Percentiles rank a stretch among this genome's conserved stretches.
phyloP scores from a whole-genome alignment of 1,140 invertebrate species.

The Micrasema minimum region DNA sequence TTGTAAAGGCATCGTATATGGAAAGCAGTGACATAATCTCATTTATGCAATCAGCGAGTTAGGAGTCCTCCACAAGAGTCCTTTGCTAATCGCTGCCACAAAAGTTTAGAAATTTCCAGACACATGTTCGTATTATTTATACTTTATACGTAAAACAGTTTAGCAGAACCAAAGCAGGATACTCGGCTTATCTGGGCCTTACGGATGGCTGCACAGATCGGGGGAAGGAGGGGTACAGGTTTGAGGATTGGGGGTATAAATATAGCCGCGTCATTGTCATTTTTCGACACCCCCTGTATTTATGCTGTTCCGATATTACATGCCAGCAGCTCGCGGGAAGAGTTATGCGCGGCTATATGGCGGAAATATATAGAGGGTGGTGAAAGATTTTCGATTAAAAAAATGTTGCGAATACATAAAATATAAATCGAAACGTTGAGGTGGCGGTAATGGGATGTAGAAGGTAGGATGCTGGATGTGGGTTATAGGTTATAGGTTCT shows the following conservation, averaged over 20 bases:
- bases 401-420: slow-evolving; percentile 38
- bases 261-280: slow-evolving; percentile 53
- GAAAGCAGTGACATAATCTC: too few relatives aligned
- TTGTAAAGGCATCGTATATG: too few relatives aligned
- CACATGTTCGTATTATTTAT: not conserved
- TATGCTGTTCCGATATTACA: slow-evolving; percentile 49
- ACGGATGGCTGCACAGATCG: slow-evolving; percentile 39
- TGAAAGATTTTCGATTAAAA: slow-evolving; percentile 39
- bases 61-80: not conserved
- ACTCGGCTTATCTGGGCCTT: slow-evolving; percentile 46
- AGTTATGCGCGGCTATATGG: slow-evolving; percentile 36
- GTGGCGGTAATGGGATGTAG: slow-evolving; percentile 18
- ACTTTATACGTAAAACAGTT: slow-evolving; percentile 1
- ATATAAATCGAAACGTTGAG: slow-evolving; percentile 32
- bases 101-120: slow-evolving; percentile 22
- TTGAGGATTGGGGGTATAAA: slow-evolving; percentile 27
- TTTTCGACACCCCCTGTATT: slow-evolving; percentile 50
- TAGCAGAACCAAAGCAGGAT: slow-evolving; percentile 4
- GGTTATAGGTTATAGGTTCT: too few relatives aligned
- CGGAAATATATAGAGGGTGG: slow-evolving; percentile 30
- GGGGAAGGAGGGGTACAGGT: slow-evolving; percentile 15
- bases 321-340: slow-evolving; percentile 36
- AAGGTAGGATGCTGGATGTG: too few relatives aligned
- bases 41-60: not conserved
- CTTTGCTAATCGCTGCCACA: slow-evolving; percentile 18